Evolutionary conservation across 2,113 vertebrate genomes (phyloP).

Genomic region (Donacobius atricapilla): DNA sequence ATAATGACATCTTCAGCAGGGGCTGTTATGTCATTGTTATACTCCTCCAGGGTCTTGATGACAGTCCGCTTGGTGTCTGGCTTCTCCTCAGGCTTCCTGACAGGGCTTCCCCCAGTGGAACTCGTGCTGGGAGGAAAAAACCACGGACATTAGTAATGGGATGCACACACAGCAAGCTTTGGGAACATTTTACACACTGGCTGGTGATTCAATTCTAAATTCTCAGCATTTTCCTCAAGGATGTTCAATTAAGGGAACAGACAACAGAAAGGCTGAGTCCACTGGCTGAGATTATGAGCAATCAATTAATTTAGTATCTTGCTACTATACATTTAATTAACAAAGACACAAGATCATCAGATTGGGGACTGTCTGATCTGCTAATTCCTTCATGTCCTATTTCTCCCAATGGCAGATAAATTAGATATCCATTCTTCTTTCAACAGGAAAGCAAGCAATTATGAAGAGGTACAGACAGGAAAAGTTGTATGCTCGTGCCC

Average conservation of each 20-base stretch:
- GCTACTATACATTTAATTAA: neutral
- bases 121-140: conserved; percentile 74
- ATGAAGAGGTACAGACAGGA: neutral
- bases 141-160: neutral
- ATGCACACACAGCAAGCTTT: neutral
- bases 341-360: conserved; percentile 15
- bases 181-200: neutral
- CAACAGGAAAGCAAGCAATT: neutral
- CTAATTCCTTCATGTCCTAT: conserved; percentile 23
- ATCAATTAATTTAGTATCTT: conserved; percentile 1
- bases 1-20: conserved; percentile 85
- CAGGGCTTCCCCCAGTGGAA: conserved; percentile 83
- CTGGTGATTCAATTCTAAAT: neutral
- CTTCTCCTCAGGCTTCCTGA: conserved; percentile 81
- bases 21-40: conserved; percentile 78
- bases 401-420: neutral
- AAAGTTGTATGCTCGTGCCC: neutral
- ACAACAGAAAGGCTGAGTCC: neutral
- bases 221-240: neutral
- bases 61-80: conserved; percentile 77
- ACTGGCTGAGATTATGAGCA: neutral
- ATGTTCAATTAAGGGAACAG: neutral
- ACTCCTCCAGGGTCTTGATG: conserved; percentile 85
- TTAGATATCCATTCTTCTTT: neutral
- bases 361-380: conserved; percentile 11